These are phyloP conservation scores for Cheilosia vulpina DNA, from an alignment of 2,888 invertebrate species.

Conservation along the genomic window DNA sequence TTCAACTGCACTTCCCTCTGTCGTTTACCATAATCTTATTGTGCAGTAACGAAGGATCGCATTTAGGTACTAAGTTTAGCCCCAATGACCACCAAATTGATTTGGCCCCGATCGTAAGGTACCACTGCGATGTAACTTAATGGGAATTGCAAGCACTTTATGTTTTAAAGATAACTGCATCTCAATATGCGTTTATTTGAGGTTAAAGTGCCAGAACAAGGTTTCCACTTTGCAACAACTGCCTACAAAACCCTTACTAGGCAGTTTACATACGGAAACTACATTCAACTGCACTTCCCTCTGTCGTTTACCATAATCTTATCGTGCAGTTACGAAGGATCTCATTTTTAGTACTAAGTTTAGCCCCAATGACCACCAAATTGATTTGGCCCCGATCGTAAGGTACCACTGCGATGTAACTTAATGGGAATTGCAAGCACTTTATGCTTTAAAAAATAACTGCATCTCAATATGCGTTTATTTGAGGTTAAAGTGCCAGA, in stretches of 20 bases:
- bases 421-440: background rate
- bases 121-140: background rate
- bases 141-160: background rate
- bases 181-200: background rate
- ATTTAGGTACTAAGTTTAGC: no score
- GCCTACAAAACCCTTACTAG: constrained; percentile 38
- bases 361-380: background rate
- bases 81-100: no score
- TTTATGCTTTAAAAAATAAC: background rate
- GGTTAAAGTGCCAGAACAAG: constrained; percentile 25
- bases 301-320: no score
- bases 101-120: no score
- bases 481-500: constrained; percentile 16
- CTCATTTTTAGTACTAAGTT: no score
- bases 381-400: no score
- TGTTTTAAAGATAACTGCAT: background rate
- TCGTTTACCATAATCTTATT: no score
- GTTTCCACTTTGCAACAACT: constrained; percentile 57
- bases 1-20: background rate
- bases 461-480: constrained; percentile 16
- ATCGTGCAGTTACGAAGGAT: no score
- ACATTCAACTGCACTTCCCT: background rate
- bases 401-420: background rate
- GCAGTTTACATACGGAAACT: constrained; percentile 44
- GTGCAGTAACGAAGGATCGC: no score